Base-by-base conservation (phyloP, 2,888 invertebrate species). In the Helleia helle region DNA sequence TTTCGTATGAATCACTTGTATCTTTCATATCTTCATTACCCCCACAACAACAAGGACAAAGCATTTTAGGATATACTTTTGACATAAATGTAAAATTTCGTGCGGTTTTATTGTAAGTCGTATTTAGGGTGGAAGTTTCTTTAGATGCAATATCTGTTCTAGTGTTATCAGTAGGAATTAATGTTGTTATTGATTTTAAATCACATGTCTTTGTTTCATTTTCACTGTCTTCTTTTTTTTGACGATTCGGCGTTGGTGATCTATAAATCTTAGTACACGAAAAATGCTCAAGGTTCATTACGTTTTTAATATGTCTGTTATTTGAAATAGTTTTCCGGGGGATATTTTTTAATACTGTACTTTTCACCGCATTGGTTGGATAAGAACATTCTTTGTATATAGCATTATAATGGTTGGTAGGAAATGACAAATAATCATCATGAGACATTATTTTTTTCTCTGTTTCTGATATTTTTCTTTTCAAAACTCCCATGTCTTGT, bases 1-100 rank as follows among this genome's bases (percentile, higher is more conserved):
- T 70, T 56, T 77, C 73, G 44, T 67, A 76, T 1, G 72, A 76
- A 44, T 56, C 63, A 6, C 42, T 49, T n/a, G 55, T 41, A 28
- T 65, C 58, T 11, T 54, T 38, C 3, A 44, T 47, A 40, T 63
- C 64, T 1, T 59, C 62, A n/a, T n/a, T n/a, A 3, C 64, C 65
- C 3, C 70, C 68, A 15, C 61, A 60, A 44, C 76, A 76, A 48
- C 80, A 80, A 1, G 80, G 77, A 36, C 79, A 81, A 1, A 68
- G 12, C 0, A 65, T 15, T 43, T 46, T 69, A 5, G 74, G 71
- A 3, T 61, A 42, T 4, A 52, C 43, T 46, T 55, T 64, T 30
- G 50, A 55, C 5, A 5, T 2, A 22, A 22, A 6, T 22, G 4
- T 22, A 8, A 8, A 4, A 2, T 22, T 22, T 22, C 22, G 22